Evolutionary conservation across 2,113 vertebrate species (phyloP).

Genomic region (Toxostoma redivivum): DNA sequence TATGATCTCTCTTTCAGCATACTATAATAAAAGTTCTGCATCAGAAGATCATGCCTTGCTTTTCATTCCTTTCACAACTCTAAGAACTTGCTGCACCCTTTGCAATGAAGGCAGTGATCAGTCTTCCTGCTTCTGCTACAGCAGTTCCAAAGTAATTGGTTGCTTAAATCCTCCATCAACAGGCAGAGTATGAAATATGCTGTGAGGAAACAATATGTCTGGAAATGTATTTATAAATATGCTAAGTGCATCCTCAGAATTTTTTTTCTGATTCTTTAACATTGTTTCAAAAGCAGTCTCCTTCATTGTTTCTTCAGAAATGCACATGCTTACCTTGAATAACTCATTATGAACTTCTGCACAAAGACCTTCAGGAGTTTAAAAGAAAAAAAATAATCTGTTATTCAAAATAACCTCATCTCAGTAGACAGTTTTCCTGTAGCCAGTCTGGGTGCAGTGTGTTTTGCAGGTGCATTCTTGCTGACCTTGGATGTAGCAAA

Average conservation of each 20-base stretch:
- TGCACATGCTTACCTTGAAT: not conserved
- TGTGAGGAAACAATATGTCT: not conserved
- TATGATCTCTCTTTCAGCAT: not conserved
- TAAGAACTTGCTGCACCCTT: not conserved
- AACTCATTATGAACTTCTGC: not conserved
- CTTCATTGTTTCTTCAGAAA: not conserved
- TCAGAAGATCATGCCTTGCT: not conserved
- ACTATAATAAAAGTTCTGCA: conserved; percentile 2
- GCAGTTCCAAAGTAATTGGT: not conserved
- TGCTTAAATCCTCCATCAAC: not conserved
- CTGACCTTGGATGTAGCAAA: conserved; percentile 65
- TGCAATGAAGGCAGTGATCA: not conserved
- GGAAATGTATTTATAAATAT: not conserved
- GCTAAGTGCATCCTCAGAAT: not conserved
- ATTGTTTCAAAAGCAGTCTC: not conserved
- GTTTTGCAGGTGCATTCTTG: conserved; percentile 53
- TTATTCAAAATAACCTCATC: conserved; percentile 30
- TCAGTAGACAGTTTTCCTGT: not conserved
- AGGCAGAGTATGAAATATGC: not conserved
- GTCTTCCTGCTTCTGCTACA: not conserved
- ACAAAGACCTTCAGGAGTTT: not conserved
- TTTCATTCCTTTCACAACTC: conserved; percentile 30
- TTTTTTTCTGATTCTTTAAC: not conserved
- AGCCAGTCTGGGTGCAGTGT: not conserved
- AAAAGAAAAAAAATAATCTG: not conserved